Evolutionary conservation across 1,140 invertebrate species (phyloP).

Genomic region (Drosophila busckii): DNA sequence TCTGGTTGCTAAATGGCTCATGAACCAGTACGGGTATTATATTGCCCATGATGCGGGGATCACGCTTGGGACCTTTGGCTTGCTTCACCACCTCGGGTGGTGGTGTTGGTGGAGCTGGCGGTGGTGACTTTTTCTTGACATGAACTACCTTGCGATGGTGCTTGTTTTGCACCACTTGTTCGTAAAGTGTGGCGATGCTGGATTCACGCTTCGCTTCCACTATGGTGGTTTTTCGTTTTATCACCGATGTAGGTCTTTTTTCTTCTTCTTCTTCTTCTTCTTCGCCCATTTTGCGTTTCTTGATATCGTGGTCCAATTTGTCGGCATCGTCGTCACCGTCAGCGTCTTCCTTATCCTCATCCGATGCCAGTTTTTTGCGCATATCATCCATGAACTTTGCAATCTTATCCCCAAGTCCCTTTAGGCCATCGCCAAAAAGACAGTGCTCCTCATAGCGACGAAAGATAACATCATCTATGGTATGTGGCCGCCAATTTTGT

Average conservation of each 20-base stretch:
- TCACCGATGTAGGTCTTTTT: background rate
- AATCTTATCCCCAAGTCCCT: background rate
- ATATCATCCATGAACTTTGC: background rate
- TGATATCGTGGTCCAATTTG: background rate
- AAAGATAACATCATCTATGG: background rate
- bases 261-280: background rate
- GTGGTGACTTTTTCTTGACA: background rate
- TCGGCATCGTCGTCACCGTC: background rate
- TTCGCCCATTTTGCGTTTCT: background rate
- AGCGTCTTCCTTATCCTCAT: background rate
- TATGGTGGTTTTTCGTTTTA: background rate
- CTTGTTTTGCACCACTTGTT: slow-evolving; percentile 6
- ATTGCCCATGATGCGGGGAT: background rate
- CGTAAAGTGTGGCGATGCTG: slow-evolving; percentile 8
- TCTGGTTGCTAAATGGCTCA: slow-evolving; percentile 11
- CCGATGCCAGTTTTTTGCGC: background rate
- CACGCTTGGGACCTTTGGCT: background rate
- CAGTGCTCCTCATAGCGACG: background rate
- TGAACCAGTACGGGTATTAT: slow-evolving; percentile 7
- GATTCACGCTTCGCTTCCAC: background rate
- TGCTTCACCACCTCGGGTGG: background rate
- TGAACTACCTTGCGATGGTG: slow-evolving; percentile 1
- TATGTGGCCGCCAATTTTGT: background rate
- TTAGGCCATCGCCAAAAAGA: background rate
- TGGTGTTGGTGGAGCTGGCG: background rate